Conservation (phyloP, 2,797 vertebrate species). For the Brachyrhaphis roseni region DNA sequence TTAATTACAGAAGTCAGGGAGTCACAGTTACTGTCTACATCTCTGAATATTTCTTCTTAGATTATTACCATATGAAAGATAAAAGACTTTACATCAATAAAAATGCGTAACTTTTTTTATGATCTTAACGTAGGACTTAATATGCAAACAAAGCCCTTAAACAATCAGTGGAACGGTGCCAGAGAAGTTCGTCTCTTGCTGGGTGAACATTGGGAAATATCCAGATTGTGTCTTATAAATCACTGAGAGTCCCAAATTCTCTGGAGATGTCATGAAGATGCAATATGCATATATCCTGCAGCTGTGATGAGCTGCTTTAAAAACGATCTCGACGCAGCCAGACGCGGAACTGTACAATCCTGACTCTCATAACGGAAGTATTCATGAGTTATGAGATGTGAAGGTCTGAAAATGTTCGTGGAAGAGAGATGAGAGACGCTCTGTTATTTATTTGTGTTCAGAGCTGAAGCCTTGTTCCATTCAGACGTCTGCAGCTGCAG, state of each 20-base stretch:
- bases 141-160: constrained; percentile 26
- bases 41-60: neutral
- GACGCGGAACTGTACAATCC: constrained; percentile 14
- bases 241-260: constrained; percentile 23
- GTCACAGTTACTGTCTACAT: neutral
- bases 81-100: constrained; percentile 19
- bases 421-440: constrained; percentile 49
- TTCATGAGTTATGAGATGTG: constrained; percentile 45
- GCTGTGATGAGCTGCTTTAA: constrained; percentile 27
- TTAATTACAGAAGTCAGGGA: neutral
- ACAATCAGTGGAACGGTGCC: constrained; percentile 22
- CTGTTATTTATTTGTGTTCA: constrained; percentile 52
- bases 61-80: constrained; percentile 9
- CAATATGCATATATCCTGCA: constrained; percentile 39
- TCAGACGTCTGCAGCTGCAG: neutral
- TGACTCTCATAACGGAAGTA: constrained; percentile 15
- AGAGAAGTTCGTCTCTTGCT: constrained; percentile 6
- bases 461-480: constrained; percentile 25
- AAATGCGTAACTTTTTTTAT: constrained; percentile 14
- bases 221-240: constrained; percentile 6
- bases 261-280: constrained; percentile 45
- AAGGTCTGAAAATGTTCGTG: constrained; percentile 36
- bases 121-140: constrained; percentile 9
- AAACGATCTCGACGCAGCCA: constrained; percentile 32
- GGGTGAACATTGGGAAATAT: neutral